Base-by-base conservation (phyloP, 2,797 vertebrate genomes). In the Phataginus tricuspis region DNA sequence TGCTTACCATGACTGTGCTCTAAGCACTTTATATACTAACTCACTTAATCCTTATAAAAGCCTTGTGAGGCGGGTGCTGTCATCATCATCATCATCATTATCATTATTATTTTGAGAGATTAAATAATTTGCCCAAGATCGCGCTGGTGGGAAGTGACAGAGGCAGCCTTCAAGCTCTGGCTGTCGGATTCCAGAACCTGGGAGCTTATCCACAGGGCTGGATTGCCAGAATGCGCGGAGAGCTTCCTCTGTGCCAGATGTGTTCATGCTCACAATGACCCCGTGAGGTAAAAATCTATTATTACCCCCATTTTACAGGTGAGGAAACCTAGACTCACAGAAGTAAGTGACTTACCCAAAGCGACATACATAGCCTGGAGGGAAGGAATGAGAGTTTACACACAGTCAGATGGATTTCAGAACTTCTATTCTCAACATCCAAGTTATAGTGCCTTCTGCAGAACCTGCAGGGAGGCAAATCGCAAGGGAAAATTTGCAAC, bases 11-110 rank as follows among this genome's bases (percentile, higher is more conserved):
- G 18, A 11, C n/a, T 59, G 31, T 45, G 59, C 69, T 79, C 82
- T 63, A 86, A 96, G 79, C 25, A 34, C 7, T 45, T 42, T 31
- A 37, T 11, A 16, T 18, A 27, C 29, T 42, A 75, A 79, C 15
- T 57, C 49, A 93, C n/a, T 64, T n/a, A 82, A n/a, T 69, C 80
- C 49, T 94, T 72, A 86, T 27, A 86, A 88, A 91, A 89, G 37
- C 25, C 5, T 53, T 2, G 0, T 2, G 63, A 90, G 25, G 57
- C n/a, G 61, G 51, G 7, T 29, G 23, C 14, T 37, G 42, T 51
- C 13, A 15, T 42, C 53, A 78, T 27, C 31, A 27, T 37, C 53
- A 53, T 29, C 29, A 34, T 49, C n/a, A 23, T 37, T 69, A 72
- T 29, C 34, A 71, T n/a, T 51, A 45, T 78, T 66, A 71, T 78